Percentiles rank a stretch among this genome's conserved stretches.
Conservation (phyloP, 2,113 vertebrate species). For the Tragelaphus imberbis region DNA sequence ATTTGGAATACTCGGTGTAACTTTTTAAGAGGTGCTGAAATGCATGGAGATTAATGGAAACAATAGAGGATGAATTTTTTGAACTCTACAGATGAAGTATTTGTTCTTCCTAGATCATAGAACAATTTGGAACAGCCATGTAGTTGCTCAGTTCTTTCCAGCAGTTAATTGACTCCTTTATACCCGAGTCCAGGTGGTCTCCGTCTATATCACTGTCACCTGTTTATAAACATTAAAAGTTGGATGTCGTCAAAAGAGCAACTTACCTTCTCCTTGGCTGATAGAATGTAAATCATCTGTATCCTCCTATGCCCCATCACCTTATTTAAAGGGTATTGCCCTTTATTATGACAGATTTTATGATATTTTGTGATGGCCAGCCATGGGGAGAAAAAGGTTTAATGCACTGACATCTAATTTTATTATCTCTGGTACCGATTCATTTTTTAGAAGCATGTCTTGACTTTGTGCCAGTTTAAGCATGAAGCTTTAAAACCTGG, state of each 20-base stretch:
- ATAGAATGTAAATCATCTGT: slow-evolving; percentile 54
- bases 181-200: neutral
- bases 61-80: neutral
- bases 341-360: slow-evolving; percentile 74
- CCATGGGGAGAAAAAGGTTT: slow-evolving; percentile 59
- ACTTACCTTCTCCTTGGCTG: slow-evolving; percentile 50
- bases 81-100: neutral
- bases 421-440: slow-evolving; percentile 71
- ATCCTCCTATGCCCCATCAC: slow-evolving; percentile 50
- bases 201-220: neutral
- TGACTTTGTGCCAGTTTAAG: slow-evolving; percentile 64
- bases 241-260: slow-evolving; percentile 15
- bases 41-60: neutral
- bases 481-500: slow-evolving; percentile 59
- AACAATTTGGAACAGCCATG: neutral
- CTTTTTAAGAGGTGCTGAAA: neutral
- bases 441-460: slow-evolving; percentile 65
- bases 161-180: neutral
- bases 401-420: slow-evolving; percentile 77
- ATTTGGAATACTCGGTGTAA: neutral
- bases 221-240: neutral
- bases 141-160: neutral
- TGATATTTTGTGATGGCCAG: slow-evolving; percentile 74
- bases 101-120: neutral
- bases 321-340: slow-evolving; percentile 67